These are phyloP conservation scores for Rhopalosiphum padi DNA, from an alignment of 1,140 invertebrate species.

Conservation along the genomic window DNA sequence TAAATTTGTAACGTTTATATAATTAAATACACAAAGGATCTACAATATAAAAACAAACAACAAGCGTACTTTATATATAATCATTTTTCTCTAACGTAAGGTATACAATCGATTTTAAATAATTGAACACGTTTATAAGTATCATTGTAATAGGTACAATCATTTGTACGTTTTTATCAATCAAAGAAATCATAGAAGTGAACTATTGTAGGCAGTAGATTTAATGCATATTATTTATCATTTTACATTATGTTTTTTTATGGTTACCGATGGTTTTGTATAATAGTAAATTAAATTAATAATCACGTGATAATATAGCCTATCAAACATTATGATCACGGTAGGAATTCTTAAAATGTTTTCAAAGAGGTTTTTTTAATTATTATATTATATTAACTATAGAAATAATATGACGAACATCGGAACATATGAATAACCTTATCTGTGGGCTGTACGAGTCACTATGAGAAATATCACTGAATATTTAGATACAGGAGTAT, in stretches of 20 bases:
- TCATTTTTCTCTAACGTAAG: not conserved
- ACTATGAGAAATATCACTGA: not conserved
- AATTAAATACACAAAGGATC: not conserved
- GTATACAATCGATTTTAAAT: not conserved
- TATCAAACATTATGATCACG: not conserved
- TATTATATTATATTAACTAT: not conserved
- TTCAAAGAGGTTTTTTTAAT: not conserved
- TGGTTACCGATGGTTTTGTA: not conserved
- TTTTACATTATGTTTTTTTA: not conserved
- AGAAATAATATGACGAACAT: not conserved
- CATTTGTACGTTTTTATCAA: not conserved
- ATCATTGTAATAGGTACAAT: not conserved
- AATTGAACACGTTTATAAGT: not conserved
- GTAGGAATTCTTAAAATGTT: not conserved
- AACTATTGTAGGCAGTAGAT: not conserved
- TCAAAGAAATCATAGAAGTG: not conserved
- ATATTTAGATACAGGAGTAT: not conserved
- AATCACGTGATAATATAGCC: not conserved
- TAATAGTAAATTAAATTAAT: not conserved
- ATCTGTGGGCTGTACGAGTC: not conserved
- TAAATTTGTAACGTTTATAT: not conserved
- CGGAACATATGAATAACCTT: not conserved
- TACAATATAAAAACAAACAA: not conserved
- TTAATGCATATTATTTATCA: not conserved
- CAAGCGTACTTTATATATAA: not conserved